Base-by-base conservation (phyloP, 2,113 vertebrate genomes). In the Calyptommatus sinebrachiatus region DNA sequence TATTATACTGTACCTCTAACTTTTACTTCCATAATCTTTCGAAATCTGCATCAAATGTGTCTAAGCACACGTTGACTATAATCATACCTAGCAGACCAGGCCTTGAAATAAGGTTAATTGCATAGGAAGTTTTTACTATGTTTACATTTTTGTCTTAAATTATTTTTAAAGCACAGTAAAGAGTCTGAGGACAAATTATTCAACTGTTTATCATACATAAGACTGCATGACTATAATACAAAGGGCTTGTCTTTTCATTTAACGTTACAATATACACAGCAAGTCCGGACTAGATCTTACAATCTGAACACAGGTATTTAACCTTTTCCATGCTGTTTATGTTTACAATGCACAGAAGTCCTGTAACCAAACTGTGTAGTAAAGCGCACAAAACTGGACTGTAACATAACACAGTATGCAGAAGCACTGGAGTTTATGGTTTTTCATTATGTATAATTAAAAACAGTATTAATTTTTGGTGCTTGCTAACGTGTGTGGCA, bases 161-260 rank as follows among this genome's bases (percentile, higher is more conserved):
- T 91, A 91, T 82, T 90, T 62, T 85, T 89, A 95, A 95, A 95
- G 92, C 92, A 96, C 94, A 96, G 94, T 95, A 96, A 97, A 96
- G 96, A 98, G 95, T 96, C 97, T 93, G 94, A 97, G 94, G 96
- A 94, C 95, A 96, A 94, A 97, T 99, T 97, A 98, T 97, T 98
- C 98, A 98, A 98, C 97, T 98, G 97, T 97, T 98, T 99, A 99
- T 99, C 97, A 99, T 99, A 99, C 98, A 99, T 99, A 99, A 98
- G 98, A 99, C 97, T 97, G 97, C 97, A 97, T 98, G 97, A 99
- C 97, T 99, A 99, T 99, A 97, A 99, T 99, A 99, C 98, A 99
- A 99, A 99, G 97, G 98, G 97, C 95, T 94, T 94, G 94, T 96
- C 93, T 95, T 95, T 95, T 96, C 95, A 94, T 96, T 96, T 96